Conservation (phyloP, 2,113 vertebrate species). For the Platysternon megacephalum region DNA sequence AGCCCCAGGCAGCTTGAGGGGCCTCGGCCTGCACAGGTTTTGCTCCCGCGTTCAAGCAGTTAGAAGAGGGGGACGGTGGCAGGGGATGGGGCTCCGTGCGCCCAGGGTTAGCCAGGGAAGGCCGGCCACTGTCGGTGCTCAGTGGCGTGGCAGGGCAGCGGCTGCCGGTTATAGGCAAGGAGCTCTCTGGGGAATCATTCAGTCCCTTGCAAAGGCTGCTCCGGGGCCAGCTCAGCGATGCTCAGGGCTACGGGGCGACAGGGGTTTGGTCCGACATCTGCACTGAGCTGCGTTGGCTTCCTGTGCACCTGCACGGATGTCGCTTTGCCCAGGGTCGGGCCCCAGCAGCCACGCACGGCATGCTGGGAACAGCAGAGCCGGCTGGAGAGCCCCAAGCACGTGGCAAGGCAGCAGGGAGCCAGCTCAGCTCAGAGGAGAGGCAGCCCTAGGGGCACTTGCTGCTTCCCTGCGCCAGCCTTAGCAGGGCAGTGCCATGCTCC, state of each 20-base stretch:
- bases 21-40: not conserved
- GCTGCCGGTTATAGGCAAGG: not conserved
- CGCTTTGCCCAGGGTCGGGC: not conserved
- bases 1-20: no score
- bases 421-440: not conserved
- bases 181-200: not conserved
- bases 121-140: not conserved
- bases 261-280: not conserved
- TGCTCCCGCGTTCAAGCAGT: not conserved
- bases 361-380: accelerated
- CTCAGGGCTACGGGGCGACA: not conserved
- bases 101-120: not conserved
- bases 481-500: not conserved
- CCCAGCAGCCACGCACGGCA: not conserved
- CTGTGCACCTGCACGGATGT: not conserved
- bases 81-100: not conserved
- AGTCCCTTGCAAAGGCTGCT: not conserved
- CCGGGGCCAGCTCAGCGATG: not conserved
- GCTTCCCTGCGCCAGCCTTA: not conserved
- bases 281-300: not conserved
- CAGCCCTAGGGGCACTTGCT: not conserved
- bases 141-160: accelerated
- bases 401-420: not conserved
- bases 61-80: not conserved
- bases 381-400: not conserved